phyloP scores from a whole-genome alignment of 2,797 vertebrate species.

The Gymnopithys bicolor region DNA sequence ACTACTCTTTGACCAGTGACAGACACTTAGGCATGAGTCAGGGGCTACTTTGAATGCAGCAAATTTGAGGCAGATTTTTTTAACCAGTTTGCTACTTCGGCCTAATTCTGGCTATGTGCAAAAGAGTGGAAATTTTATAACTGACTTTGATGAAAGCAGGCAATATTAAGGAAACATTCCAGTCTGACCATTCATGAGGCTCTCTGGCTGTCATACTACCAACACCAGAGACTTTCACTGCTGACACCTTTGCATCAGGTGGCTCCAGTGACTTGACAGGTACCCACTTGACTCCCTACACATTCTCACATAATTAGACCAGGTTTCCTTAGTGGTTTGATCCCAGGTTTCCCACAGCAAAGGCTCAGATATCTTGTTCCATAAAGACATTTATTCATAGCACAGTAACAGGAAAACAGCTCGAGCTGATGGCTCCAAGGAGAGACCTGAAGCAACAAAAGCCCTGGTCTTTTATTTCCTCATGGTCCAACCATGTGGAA shows the following conservation, averaged over 20 bases:
- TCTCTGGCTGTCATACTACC: neutral
- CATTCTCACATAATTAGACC: neutral
- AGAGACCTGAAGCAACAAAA: neutral
- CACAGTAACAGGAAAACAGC: neutral
- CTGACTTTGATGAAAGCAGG: neutral
- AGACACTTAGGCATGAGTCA: neutral
- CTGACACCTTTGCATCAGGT: fast-evolving
- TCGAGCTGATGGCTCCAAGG: fast-evolving
- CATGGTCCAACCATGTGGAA: neutral
- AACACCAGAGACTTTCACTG: neutral
- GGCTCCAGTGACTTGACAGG: fast-evolving
- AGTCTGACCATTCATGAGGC: fast-evolving
- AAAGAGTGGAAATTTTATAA: neutral
- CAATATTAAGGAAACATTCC: neutral
- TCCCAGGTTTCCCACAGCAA: neutral
- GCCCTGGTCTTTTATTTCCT: neutral
- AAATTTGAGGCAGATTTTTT: neutral
- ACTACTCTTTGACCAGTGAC: neutral
- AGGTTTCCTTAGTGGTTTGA: neutral
- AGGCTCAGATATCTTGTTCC: neutral
- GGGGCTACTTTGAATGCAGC: neutral
- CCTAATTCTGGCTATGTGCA: neutral
- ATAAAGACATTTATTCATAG: fast-evolving
- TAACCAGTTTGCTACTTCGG: neutral
- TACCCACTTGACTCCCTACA: neutral